Base-by-base conservation (phyloP, 2,113 vertebrate species). In the Spea bombifrons region DNA sequence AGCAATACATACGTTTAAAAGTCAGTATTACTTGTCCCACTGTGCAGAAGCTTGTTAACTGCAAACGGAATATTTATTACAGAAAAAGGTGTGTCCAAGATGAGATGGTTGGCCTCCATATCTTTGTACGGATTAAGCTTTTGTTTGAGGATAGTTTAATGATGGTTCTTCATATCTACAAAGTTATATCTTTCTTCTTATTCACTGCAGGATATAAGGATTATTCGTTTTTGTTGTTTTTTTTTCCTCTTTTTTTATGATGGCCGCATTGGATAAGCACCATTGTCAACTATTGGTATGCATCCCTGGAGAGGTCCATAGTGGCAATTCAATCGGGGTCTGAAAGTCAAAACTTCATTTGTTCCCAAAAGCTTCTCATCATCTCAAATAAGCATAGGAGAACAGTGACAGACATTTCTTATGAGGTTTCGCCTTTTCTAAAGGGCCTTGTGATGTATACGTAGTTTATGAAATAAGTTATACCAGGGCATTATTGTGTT, bases 331-430 rank as follows among this genome's bases (percentile, higher is more conserved):
- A 80, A 80, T 74, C 50, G 78, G 78, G 78, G 70, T 80, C 78
- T 80, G 46, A 80, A 80, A 80, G 78, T 74, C 78, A 74, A 74
- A 80, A 80, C 57, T 80, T 74, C 78, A 80, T 80, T 80, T 80
- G 78, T 80, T 80, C 78, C 71, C 53, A 67, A 74, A 71, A 61
- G 44, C 78, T 80, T 80, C 78, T 80, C 78, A 80, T 80, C 78
- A 80, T 80, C 65, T 80, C 74, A 80, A 80, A 80, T 80, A 80
- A 73, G 70, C 71, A 73, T 59, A 9, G 71, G 13, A 74, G 71
- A 80, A 74, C 52, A 61, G 64, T 68, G 71, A 80, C 55, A 57
- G 52, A 8, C 78, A n/a, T 74, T 67, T 80, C 78, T 80, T 74
- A 68, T 68, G 68, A 68, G 6, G 64, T 66, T 66, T 80, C 71